These are phyloP conservation scores for Plagodis pulveraria DNA, from an alignment of 2,888 invertebrate genomes.

Conservation along the genomic window DNA sequence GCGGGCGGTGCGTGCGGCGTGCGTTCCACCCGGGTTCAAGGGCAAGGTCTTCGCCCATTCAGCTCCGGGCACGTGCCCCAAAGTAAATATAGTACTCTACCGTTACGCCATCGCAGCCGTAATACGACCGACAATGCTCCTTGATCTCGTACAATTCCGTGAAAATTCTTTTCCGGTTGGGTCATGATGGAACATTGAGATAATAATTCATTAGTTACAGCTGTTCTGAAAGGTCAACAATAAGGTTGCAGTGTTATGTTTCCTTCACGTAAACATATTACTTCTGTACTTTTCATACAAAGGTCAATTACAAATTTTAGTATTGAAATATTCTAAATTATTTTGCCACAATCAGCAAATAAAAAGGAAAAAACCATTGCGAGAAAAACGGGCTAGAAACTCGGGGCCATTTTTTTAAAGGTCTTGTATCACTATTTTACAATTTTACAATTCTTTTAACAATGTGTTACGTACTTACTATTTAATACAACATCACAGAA, in stretches of 20 bases:
- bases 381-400: too few species aligned
- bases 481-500: too few species aligned
- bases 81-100: slow-evolving; percentile 81
- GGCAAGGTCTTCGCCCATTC: slow-evolving; percentile 80
- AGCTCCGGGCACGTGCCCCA: slow-evolving; percentile 79
- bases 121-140: slow-evolving; percentile 51
- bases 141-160: slow-evolving; percentile 21
- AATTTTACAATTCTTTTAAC: too few species aligned
- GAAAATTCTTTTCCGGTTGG: slow-evolving; percentile 20
- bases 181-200: slow-evolving; percentile 15
- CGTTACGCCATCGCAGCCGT: slow-evolving; percentile 64
- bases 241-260: not conserved
- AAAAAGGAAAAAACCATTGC: too few species aligned
- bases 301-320: too few species aligned
- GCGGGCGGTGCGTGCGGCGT: slow-evolving; percentile 73
- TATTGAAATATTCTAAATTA: too few species aligned
- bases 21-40: slow-evolving; percentile 79
- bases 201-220: slow-evolving; percentile 12
- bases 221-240: slow-evolving; percentile 2
- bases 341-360: too few species aligned
- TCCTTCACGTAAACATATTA: not conserved
- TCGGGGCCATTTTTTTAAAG: too few species aligned
- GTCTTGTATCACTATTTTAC: too few species aligned
- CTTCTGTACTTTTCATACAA: not conserved
- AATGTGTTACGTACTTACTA: too few species aligned